Percentiles rank a stretch among this genome's conserved stretches.
Evolutionary conservation across 2,113 vertebrate species (phyloP).

Genomic region (Tor tambroides): DNA sequence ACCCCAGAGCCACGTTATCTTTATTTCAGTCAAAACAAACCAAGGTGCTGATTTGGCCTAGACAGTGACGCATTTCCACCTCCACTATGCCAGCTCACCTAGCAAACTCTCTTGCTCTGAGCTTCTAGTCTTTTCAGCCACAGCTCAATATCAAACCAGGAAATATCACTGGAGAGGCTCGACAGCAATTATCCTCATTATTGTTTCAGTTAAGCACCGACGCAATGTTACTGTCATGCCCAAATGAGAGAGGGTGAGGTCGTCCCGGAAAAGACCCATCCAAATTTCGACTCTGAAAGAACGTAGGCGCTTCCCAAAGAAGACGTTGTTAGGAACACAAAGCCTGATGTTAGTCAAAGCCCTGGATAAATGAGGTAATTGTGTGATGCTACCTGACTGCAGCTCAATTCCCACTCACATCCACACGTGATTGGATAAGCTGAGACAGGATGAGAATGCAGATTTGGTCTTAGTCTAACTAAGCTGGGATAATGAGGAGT

Average conservation of each 20-base stretch:
- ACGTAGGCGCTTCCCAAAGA: conserved; percentile 59
- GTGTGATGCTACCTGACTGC: not conserved
- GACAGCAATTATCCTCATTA: conserved; percentile 58
- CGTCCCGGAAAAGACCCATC: conserved; percentile 65
- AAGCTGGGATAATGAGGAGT: conserved; percentile 1
- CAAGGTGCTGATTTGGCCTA: conserved; percentile 1
- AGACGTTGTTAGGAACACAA: conserved; percentile 56
- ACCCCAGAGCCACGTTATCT: not conserved
- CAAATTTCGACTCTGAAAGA: conserved; percentile 65
- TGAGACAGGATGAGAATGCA: not conserved
- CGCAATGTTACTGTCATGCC: conserved; percentile 66
- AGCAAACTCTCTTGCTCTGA: not conserved
- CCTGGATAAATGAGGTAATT: conserved; percentile 46
- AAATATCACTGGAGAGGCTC: conserved; percentile 69
- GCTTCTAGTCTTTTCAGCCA: conserved; percentile 48
- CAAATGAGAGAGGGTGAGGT: conserved; percentile 70
- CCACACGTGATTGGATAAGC: not conserved
- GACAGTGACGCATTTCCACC: conserved; percentile 28
- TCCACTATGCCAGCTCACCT: not conserved
- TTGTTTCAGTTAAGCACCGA: conserved; percentile 63
- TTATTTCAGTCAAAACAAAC: conserved; percentile 51
- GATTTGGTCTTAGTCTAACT: not conserved
- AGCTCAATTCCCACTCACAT: not conserved
- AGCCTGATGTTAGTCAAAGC: conserved; percentile 46
- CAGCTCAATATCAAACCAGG: conserved; percentile 66